Evolutionary conservation across 2,113 vertebrate species (phyloP).

Genomic region (Pitta sordida): DNA sequence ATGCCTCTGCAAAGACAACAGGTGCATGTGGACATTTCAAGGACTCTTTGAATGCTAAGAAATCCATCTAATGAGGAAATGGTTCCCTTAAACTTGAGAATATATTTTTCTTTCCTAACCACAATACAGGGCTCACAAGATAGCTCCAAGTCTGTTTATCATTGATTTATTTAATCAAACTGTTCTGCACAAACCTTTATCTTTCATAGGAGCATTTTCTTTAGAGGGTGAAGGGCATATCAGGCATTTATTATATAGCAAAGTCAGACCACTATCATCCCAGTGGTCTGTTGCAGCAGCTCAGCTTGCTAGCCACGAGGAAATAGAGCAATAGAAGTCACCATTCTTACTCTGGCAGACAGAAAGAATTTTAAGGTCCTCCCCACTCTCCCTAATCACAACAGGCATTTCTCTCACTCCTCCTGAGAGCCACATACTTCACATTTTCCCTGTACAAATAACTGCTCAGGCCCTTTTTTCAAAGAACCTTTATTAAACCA

Average conservation of each 20-base stretch:
- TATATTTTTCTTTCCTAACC: background rate
- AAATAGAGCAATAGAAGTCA: background rate
- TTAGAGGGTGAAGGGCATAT: background rate
- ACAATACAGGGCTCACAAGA: background rate
- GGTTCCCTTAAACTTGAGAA: background rate
- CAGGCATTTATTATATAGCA: constrained; percentile 36
- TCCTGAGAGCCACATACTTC: constrained; percentile 51
- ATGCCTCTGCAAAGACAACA: background rate
- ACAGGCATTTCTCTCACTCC: constrained; percentile 41
- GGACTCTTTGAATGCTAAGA: background rate
- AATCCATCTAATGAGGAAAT: background rate
- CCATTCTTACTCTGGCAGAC: background rate
- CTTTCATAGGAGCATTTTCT: background rate
- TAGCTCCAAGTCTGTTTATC: background rate
- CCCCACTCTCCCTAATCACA: constrained; percentile 5
- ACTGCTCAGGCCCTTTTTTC: constrained; percentile 61
- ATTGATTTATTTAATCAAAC: background rate
- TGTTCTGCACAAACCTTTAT: background rate
- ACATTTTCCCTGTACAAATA: constrained; percentile 66
- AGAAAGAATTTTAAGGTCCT: background rate
- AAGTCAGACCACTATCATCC: constrained; percentile 18
- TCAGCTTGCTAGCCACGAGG: background rate
- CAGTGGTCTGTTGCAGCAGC: background rate
- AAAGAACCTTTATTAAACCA: constrained; percentile 81
- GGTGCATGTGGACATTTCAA: background rate